Evolutionary conservation across 2,113 vertebrate species (phyloP).

Genomic region (Colius striatus): DNA sequence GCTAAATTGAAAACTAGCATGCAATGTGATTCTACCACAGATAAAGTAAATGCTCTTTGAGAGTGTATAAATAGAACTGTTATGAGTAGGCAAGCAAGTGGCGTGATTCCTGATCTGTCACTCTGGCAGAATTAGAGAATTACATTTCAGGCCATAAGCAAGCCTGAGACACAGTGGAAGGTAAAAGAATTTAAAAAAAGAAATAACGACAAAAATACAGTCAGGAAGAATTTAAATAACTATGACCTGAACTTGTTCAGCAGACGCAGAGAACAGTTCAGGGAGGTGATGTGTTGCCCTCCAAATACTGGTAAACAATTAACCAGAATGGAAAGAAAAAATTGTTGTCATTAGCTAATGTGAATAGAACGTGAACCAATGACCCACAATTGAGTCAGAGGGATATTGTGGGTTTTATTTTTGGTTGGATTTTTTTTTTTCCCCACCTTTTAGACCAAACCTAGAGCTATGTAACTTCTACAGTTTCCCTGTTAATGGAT

Average conservation of each 20-base stretch:
- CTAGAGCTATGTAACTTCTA: background rate
- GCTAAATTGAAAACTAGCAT: constrained; percentile 56
- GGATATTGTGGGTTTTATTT: fast-evolving
- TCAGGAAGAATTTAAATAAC: background rate
- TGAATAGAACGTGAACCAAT: background rate
- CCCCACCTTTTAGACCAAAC: background rate
- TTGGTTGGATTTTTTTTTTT: background rate
- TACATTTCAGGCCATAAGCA: background rate
- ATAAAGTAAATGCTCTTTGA: constrained; percentile 60
- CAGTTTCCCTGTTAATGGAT: background rate
- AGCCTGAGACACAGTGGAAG: background rate
- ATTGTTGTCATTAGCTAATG: background rate
- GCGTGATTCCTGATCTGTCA: constrained; percentile 54
- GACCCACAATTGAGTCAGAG: background rate
- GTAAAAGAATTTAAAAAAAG: background rate
- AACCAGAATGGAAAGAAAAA: background rate
- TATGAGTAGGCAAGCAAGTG: constrained; percentile 23
- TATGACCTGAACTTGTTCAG: background rate
- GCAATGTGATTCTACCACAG: constrained; percentile 55
- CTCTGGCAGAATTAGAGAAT: background rate
- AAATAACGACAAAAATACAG: background rate
- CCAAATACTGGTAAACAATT: constrained; percentile 17
- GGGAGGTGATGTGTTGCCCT: background rate
- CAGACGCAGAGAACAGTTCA: background rate
- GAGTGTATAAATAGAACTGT: constrained; percentile 56